Conservation (phyloP, 2,888 invertebrate genomes). For the Rhamphomyia laevipes region DNA sequence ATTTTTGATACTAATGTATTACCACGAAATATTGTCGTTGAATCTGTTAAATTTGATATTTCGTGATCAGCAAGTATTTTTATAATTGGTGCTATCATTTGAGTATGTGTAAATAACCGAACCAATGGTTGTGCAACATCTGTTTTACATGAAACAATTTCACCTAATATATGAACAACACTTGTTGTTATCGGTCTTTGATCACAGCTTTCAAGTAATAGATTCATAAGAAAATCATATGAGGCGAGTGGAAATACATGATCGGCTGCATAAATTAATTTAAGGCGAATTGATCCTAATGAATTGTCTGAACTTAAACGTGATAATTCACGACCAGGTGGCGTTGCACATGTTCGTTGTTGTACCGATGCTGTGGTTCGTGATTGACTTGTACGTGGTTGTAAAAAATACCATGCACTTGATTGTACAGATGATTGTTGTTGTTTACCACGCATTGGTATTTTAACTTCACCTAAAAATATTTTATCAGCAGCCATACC, state of each 20-base stretch:
- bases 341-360: conserved; percentile 53
- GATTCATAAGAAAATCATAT: conserved; percentile 64
- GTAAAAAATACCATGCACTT: conserved; percentile 67
- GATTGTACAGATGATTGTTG: conserved; percentile 47
- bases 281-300: conserved; percentile 72
- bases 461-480: conserved; percentile 78
- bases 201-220: conserved; percentile 51
- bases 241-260: conserved; percentile 75
- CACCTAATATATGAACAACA: conserved; percentile 68
- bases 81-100: conserved; percentile 74
- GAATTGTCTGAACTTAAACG: conserved; percentile 48
- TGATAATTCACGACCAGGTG: conserved; percentile 52
- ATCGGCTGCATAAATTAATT: conserved; percentile 80
- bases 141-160: conserved; percentile 74
- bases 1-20: conserved; percentile 87
- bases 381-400: conserved; percentile 54
- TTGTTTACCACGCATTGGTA: conserved; percentile 59
- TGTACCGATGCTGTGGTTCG: conserved; percentile 32
- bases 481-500: conserved; percentile 61
- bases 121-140: conserved; percentile 85
- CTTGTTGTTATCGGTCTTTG: conserved; percentile 61
- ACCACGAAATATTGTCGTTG: conserved; percentile 86
- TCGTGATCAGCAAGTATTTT: conserved; percentile 74
- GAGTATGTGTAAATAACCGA: conserved; percentile 73
- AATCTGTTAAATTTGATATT: conserved; percentile 84